phyloP scores from a whole-genome alignment of 2,888 invertebrate genomes.

The Protophormia terraenovae region DNA sequence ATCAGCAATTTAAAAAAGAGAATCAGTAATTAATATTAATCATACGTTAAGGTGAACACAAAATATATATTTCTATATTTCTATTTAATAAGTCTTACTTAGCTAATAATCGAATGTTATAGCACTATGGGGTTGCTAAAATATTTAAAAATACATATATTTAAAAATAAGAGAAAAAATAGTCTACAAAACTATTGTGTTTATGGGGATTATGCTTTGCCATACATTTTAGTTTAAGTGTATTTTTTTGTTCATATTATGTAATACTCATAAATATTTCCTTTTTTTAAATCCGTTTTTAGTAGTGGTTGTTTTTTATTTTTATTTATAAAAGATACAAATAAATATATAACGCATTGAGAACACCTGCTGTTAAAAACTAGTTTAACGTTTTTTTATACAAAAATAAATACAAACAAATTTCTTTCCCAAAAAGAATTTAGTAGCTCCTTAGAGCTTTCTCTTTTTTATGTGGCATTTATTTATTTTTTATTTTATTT shows the following conservation, averaged over 20 bases:
- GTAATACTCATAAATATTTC: slow-evolving; percentile 31
- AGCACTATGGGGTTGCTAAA: too few species aligned
- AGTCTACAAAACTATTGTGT: too few species aligned
- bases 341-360: not conserved
- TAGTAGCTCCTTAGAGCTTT: not conserved
- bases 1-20: too few species aligned
- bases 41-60: not conserved
- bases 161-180: too few species aligned
- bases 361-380: slow-evolving; percentile 16
- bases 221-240: not conserved
- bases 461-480: too few species aligned
- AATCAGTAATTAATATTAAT: not conserved
- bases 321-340: not conserved
- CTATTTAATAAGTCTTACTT: too few species aligned
- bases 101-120: too few species aligned
- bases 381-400: not conserved
- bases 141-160: too few species aligned
- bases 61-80: too few species aligned
- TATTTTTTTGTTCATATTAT: not conserved
- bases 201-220: too few species aligned
- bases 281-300: slow-evolving; percentile 32
- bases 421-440: not conserved
- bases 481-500: too few species aligned
- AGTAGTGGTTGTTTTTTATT: not conserved
- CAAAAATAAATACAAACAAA: not conserved